These are phyloP conservation scores for Magallana angulata DNA, from an alignment of 1,140 invertebrate genomes.

Conservation along the genomic window DNA sequence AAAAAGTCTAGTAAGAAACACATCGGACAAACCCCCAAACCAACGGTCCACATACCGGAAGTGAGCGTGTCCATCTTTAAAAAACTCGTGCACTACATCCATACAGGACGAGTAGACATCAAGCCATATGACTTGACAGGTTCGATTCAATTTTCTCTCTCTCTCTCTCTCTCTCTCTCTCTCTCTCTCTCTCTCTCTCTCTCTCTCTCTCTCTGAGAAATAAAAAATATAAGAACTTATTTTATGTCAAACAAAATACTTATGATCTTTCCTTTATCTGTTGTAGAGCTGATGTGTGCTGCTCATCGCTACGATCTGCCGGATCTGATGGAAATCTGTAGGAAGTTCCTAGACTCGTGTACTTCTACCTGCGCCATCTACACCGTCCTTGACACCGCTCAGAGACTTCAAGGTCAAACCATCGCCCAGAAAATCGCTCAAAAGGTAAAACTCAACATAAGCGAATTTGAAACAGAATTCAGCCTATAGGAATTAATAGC, in stretches of 20 bases:
- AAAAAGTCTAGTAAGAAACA: not conserved
- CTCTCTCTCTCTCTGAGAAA: no score
- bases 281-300: not conserved
- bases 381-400: conserved; percentile 1
- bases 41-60: not conserved
- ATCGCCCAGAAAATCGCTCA: not conserved
- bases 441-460: conserved; percentile 12
- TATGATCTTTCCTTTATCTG: not conserved
- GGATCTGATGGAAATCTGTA: not conserved
- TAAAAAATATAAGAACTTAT: no score
- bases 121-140: not conserved
- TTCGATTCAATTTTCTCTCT: not conserved
- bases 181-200: no score
- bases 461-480: not conserved
- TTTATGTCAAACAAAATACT: no score
- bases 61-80: conserved; percentile 1
- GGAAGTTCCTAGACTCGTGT: not conserved
- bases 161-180: no score
- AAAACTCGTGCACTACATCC: not conserved
- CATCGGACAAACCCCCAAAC: not conserved
- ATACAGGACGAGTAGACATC: not conserved
- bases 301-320: not conserved
- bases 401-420: not conserved
- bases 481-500: no score
- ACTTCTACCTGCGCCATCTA: not conserved